These are phyloP conservation scores for Microcebus murinus DNA, from an alignment of 2,113 vertebrate species.

Conservation along the genomic window DNA sequence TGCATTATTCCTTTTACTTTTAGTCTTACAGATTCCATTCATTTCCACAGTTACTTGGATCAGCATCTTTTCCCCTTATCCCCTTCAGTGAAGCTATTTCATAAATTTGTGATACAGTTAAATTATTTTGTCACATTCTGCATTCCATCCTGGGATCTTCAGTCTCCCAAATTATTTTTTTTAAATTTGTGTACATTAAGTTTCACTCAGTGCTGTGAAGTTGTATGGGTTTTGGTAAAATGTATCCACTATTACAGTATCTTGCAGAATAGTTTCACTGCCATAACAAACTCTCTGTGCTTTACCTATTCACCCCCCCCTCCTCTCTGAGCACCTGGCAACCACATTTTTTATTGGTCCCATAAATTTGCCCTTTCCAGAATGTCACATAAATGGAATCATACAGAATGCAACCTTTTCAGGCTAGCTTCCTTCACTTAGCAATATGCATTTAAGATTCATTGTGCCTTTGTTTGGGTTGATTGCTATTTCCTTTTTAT, in stretches of 20 bases:
- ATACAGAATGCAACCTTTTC: not conserved
- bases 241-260: not conserved
- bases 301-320: not conserved
- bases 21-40: not conserved
- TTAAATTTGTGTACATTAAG: not conserved
- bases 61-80: not conserved
- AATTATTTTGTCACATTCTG: constrained; percentile 1
- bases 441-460: not conserved
- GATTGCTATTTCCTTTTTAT: not conserved
- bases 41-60: constrained; percentile 1
- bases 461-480: not conserved
- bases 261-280: not conserved
- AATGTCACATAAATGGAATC: not conserved
- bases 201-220: not conserved
- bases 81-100: constrained; percentile 1
- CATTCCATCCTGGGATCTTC: not conserved
- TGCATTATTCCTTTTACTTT: constrained; percentile 21
- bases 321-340: not conserved
- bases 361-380: constrained; percentile 28
- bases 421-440: not conserved
- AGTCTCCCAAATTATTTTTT: not conserved
- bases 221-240: not conserved
- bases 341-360: not conserved
- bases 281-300: not conserved
- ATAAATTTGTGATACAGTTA: constrained; percentile 24